Base-by-base conservation (phyloP, 2,888 invertebrate genomes). In the Tiliacea citrago region DNA sequence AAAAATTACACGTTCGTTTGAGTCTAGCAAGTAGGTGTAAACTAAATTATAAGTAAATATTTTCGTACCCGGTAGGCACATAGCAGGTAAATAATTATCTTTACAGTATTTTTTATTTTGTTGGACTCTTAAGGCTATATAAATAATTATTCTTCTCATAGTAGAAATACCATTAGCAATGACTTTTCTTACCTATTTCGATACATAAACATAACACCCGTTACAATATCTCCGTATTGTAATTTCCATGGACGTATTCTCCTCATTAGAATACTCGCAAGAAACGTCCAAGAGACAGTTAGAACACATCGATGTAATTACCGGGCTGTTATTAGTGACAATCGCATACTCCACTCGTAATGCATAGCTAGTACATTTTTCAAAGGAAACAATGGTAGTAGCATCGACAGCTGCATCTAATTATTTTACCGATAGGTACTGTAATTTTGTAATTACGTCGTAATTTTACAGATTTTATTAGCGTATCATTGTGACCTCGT, bases 381-480 rank as follows among this genome's bases (percentile, higher is more conserved):
- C 62, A 42, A 72, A 75, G 61, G 67, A 71, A 77, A 81, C 84
- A 84, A 84, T 86, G 13, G 42, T 63, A 61, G 29, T 29, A 42
- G 45, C 57, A 29, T 72, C 60, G 58, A 65, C 86, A 73, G 69
- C 79, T 86, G 84, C 81, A 81, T 82, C 81, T 84, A 86, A 90
- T 86, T 86, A 88, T 79, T 83, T 88, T 90, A 90, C 90, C 90
- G 91, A 90, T 91, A 42, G 42, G 42, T 42, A 92, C 86, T 86
- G 84, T 91, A 92, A 92, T 91, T 91, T 88, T 85, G 86, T 91
- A 92, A 92, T 92, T 91, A 92, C 81, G 86, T 74, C 73, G 83
- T 86, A 84, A 88, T 90, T 90, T 90, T 88, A 81, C 87, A 88
- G 83, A 85, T 88, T 91, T 86, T 89, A 91, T 87, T 89, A 84